Evolutionary conservation across 1,140 invertebrate species (phyloP).

Genomic region (Manduca sexta): DNA sequence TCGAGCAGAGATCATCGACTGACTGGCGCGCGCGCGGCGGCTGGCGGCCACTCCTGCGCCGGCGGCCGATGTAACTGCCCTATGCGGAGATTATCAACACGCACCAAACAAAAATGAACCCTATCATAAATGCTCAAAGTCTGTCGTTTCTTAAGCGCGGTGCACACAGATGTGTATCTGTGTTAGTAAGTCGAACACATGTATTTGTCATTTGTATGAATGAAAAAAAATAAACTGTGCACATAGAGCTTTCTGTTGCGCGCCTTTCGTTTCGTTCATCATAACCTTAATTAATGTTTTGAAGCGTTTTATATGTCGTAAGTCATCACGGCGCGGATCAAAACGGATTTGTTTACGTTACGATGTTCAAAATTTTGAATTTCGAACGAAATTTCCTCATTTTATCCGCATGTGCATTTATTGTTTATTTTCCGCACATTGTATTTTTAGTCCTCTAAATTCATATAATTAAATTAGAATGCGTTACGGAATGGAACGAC

Average conservation of each 20-base stretch:
- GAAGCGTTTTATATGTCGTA: conserved; percentile 37
- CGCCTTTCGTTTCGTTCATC: conserved; percentile 46
- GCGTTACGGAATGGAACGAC: too few relatives aligned
- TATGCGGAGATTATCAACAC: conserved; percentile 52
- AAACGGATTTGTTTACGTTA: too few relatives aligned
- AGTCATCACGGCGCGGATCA: conserved; percentile 24
- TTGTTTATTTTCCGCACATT: too few relatives aligned
- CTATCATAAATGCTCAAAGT: conserved; percentile 11
- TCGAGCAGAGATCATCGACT: conserved; percentile 31
- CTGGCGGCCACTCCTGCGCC: conserved; percentile 46
- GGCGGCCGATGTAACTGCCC: conserved; percentile 61
- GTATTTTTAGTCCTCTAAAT: too few relatives aligned
- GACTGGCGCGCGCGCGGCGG: conserved; percentile 33
- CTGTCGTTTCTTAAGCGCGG: conserved; percentile 13
- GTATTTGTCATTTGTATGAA: conserved; percentile 68
- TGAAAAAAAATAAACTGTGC: conserved; percentile 65
- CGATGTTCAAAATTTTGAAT: too few relatives aligned
- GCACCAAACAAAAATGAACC: conserved; percentile 23
- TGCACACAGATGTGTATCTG: conserved; percentile 40
- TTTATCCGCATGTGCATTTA: too few relatives aligned
- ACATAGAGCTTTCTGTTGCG: conserved; percentile 60
- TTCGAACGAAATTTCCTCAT: too few relatives aligned
- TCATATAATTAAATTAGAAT: too few relatives aligned
- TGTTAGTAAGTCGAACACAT: conserved; percentile 65
- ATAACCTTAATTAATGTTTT: conserved; percentile 69